Evolutionary conservation across 2,113 vertebrate genomes (phyloP), one percentile per base, ranked within the genome.

Genomic region (Elanoides forficatus): DNA sequence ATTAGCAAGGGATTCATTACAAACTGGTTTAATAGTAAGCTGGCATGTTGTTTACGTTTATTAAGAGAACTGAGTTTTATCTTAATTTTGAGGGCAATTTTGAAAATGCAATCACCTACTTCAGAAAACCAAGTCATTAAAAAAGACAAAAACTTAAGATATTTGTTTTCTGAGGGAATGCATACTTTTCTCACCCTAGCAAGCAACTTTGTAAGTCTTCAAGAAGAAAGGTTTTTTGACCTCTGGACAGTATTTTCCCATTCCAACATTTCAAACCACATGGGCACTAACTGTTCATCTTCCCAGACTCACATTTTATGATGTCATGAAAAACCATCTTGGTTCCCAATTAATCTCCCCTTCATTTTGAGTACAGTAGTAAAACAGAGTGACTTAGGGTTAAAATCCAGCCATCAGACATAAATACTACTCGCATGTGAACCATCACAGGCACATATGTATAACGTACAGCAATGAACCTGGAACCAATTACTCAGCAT

Each of bases 71-170:
- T 40, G 47, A 70, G 50, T 86, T 94, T 86, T 90, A 93, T 93
- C 95, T 92, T 75, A 81, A 74, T 94, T 95, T 91, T 68, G 66
- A 96, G 88, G 89, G 67, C 59, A 73, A 63, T 76, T 95, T 59
- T 81, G 52, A 93, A 94, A 96, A 95, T 56, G 68, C 70, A 73
- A 55, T 76, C 50, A 34, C 47, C 50, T 63, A 38, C 79, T 90
- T 62, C 29, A 40, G 78, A 94, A 92, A 97, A 70, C 71, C 87
- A 62, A 91, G 74, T 70, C 50, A 93, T 86, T 94, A 94, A 70
- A 90, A 80, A 62, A 80, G 85, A 92, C 79, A 88, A 93, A 93
- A 95, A 34, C 40, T 34, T 27, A 70, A 67, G 53, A 89, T 66
- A 50, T 53, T 65, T 83, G 80, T 59, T 42, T 79, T 70, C 43